Evolutionary conservation across 2,113 vertebrate species (phyloP).

Genomic region (Syngnathus floridae): DNA sequence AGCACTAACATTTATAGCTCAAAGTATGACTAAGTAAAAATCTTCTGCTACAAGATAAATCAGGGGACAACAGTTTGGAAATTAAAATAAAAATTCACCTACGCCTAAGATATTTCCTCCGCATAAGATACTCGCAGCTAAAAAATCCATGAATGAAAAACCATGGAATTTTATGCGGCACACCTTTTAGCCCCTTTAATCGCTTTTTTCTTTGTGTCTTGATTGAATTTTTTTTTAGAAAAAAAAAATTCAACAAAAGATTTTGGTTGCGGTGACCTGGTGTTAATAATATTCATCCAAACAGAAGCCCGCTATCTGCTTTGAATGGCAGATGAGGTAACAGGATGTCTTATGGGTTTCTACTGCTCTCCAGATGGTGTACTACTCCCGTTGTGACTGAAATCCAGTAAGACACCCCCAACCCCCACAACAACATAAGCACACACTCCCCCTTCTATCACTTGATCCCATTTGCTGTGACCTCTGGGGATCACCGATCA

Average conservation of each 20-base stretch:
- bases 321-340: constrained; percentile 18
- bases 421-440: background rate
- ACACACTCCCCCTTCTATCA: constrained; percentile 1
- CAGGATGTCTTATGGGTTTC: constrained; percentile 23
- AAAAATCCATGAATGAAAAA: constrained; percentile 12
- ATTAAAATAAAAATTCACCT: background rate
- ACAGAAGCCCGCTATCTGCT: constrained; percentile 19
- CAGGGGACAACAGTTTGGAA: background rate
- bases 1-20: background rate
- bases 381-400: constrained; percentile 22
- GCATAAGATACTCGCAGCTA: background rate
- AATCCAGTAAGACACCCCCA: constrained; percentile 32
- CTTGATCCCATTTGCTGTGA: constrained; percentile 38
- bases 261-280: constrained; percentile 12
- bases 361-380: constrained; percentile 11
- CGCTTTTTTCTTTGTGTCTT: constrained; percentile 17
- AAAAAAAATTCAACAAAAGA: constrained; percentile 38
- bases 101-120: background rate
- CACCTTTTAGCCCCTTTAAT: constrained; percentile 29
- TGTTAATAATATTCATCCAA: constrained; percentile 28
- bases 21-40: background rate
- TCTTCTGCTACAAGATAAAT: background rate
- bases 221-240: constrained; percentile 20
- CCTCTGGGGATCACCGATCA: constrained; percentile 29
- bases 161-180: constrained; percentile 9